Conservation (phyloP, 35 echinoderm and acorn worm species). For the Holothuria glaberrima region DNA sequence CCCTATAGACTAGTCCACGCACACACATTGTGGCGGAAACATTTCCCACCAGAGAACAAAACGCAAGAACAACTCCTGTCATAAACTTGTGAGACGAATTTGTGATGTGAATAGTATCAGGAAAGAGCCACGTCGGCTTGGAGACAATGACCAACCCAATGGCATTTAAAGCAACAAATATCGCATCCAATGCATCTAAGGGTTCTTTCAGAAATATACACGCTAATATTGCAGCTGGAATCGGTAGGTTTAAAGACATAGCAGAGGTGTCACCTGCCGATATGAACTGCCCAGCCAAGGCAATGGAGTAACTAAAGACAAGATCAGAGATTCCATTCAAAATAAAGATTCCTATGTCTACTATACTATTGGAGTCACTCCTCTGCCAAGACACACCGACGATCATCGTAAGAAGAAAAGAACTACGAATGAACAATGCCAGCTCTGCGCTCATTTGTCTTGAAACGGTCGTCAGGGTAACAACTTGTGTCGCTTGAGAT, state of each 20-base stretch:
- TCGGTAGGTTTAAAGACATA: constrained; percentile 11
- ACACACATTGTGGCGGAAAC: not conserved
- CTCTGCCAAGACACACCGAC: constrained; percentile 19
- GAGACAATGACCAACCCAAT: constrained; percentile 18
- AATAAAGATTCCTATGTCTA: not conserved
- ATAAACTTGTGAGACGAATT: not conserved
- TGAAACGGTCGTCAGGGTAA: not conserved
- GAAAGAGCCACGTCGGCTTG: not conserved
- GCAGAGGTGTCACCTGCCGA: constrained; percentile 8
- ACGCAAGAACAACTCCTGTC: constrained; percentile 3
- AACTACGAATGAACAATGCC: constrained; percentile 1
- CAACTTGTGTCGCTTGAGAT: not conserved
- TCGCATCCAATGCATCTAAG: not conserved
- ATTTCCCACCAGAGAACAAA: not conserved
- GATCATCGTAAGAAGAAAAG: not conserved
- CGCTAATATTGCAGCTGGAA: not conserved
- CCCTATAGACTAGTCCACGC: not conserved
- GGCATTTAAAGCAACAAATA: not conserved
- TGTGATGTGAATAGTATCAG: not conserved
- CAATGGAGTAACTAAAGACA: not conserved
- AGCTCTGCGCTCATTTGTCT: not conserved
- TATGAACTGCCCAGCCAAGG: not conserved
- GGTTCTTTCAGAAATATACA: constrained; percentile 7
- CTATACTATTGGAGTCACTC: not conserved
- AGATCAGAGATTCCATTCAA: not conserved